These are phyloP conservation scores for Apus apus DNA, from an alignment of 2,113 vertebrate genomes.

Conservation along the genomic window DNA sequence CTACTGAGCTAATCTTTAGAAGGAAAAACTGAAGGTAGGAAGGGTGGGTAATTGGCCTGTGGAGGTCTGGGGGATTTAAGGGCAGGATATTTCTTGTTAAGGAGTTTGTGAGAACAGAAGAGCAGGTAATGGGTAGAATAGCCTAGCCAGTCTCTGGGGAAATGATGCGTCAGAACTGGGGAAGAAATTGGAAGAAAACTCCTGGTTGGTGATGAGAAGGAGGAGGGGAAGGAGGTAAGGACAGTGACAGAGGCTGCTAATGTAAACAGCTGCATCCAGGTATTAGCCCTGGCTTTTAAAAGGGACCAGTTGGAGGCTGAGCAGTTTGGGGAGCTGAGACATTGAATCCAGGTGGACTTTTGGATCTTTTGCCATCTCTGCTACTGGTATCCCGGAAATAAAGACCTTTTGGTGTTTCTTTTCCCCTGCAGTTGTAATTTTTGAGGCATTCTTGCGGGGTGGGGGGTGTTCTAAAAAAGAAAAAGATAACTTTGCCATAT, in stretches of 20 bases:
- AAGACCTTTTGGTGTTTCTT: accelerated
- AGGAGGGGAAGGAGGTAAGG: background rate
- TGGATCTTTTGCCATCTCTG: background rate
- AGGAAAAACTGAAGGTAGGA: background rate
- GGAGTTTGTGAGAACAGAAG: background rate
- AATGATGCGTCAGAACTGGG: background rate
- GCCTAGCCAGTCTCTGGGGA: background rate
- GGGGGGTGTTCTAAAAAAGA: background rate
- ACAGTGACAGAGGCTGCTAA: accelerated
- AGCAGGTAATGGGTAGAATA: background rate
- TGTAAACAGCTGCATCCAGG: background rate
- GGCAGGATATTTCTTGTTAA: background rate
- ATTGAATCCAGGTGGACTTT: background rate
- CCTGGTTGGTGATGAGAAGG: background rate
- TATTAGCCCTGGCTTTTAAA: background rate
- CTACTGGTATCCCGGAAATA: background rate
- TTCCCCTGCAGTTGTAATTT: background rate
- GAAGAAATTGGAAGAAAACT: background rate
- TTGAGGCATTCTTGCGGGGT: background rate
- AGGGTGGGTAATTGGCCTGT: background rate
- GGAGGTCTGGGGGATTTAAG: background rate
- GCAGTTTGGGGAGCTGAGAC: background rate
- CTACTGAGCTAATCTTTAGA: background rate
- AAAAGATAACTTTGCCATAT: background rate
- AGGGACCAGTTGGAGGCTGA: background rate